Conservation (phyloP, 1,140 invertebrate genomes). For the Drosophila saltans region DNA sequence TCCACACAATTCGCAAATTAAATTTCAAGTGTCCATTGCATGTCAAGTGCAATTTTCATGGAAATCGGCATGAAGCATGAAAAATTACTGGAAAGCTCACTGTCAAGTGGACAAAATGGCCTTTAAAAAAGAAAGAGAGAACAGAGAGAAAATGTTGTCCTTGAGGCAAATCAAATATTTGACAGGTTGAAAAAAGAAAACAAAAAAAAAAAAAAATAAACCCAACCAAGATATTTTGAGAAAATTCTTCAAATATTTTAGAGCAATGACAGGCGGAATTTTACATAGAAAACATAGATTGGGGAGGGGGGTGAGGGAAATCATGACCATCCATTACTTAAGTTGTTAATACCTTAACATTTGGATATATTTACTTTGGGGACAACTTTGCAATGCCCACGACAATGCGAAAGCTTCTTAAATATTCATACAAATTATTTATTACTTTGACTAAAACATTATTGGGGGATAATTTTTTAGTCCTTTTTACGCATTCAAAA, state of each 20-base stretch:
- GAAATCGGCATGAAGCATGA: constrained; percentile 1
- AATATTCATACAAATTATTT: neutral
- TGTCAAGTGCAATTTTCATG: constrained; percentile 22
- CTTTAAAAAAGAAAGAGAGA: neutral
- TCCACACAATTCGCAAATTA: constrained; percentile 24
- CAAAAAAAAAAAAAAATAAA: neutral
- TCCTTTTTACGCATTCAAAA: too few species aligned
- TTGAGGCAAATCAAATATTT: constrained; percentile 57
- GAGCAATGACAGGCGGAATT: neutral
- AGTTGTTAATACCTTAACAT: neutral
- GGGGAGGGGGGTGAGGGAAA: neutral
- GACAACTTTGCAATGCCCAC: neutral
- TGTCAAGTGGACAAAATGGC: constrained; percentile 22
- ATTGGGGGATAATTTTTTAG: too few species aligned
- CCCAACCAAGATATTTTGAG: neutral
- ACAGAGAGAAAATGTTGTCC: constrained; percentile 11
- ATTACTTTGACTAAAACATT: too few species aligned
- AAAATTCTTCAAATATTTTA: neutral
- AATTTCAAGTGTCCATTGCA: constrained; percentile 16
- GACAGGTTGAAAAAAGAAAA: constrained; percentile 36
- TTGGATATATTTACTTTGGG: neutral
- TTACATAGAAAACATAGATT: neutral
- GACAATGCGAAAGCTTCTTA: too few species aligned
- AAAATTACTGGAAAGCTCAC: constrained; percentile 13
- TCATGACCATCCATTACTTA: constrained; percentile 15